phyloP scores from a whole-genome alignment of 2,797 vertebrate species.

The Glyptemys insculpta region DNA sequence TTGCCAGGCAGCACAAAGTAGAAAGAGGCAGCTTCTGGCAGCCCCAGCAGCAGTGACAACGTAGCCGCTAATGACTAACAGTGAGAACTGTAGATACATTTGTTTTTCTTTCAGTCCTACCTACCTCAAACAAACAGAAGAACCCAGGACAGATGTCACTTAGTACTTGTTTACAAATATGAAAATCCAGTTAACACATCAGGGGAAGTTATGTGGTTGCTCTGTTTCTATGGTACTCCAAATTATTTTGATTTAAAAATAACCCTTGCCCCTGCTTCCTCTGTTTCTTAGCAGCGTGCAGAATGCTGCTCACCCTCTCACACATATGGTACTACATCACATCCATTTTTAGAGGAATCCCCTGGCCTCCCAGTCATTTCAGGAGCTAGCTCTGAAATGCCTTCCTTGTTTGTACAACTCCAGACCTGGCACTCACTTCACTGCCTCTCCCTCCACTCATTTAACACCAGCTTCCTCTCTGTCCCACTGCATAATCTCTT shows the following conservation, averaged over 20 bases:
- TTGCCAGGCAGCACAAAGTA: not conserved
- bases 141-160: not conserved
- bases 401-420: not conserved
- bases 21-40: not conserved
- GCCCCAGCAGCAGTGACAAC: not conserved
- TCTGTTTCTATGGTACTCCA: not conserved
- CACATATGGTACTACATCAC: not conserved
- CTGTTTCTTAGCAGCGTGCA: not conserved
- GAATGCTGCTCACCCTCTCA: not conserved
- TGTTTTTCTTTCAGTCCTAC: not conserved
- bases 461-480: not conserved
- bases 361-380: not conserved
- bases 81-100: not conserved
- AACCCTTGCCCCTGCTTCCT: not conserved
- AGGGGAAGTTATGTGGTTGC: not conserved
- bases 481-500: not conserved
- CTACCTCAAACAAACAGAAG: not conserved
- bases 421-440: not conserved
- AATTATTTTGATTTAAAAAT: not conserved
- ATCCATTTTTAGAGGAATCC: not conserved
- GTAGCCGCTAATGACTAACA: not conserved
- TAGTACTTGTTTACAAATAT: not conserved
- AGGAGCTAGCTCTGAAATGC: not conserved
- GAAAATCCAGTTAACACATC: not conserved
- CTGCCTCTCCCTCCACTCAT: accelerated